Conservation (phyloP, 2,888 invertebrate genomes). For the Cheilosia soror region DNA sequence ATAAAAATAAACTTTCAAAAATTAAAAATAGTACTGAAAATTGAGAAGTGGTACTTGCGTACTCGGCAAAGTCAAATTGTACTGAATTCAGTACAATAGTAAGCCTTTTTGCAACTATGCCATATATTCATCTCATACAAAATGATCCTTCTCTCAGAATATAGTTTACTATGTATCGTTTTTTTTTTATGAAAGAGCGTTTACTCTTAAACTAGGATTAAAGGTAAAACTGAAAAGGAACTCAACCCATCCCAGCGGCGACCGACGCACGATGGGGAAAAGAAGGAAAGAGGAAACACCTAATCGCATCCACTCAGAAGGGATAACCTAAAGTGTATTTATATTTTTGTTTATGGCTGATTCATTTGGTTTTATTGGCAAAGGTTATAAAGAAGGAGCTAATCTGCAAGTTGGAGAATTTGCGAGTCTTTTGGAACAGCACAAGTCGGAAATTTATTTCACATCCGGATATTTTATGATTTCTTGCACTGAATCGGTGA, state of each 20-base stretch:
- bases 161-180: slow-evolving; percentile 43
- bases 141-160: slow-evolving; percentile 49
- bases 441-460: slow-evolving; percentile 53
- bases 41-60: too few species aligned
- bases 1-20: too few species aligned
- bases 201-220: slow-evolving; percentile 70
- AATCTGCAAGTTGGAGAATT: slow-evolving; percentile 67
- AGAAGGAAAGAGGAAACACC: slow-evolving; percentile 42
- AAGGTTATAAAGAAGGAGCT: slow-evolving; percentile 65
- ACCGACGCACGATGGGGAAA: background rate
- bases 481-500: slow-evolving; percentile 43
- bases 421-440: slow-evolving; percentile 44
- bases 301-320: slow-evolving; percentile 71
- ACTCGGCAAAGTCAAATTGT: too few species aligned
- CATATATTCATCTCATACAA: background rate
- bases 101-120: too few species aligned
- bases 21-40: too few species aligned
- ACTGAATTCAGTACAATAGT: too few species aligned
- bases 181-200: slow-evolving; percentile 24
- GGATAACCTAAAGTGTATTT: slow-evolving; percentile 72
- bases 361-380: slow-evolving; percentile 72
- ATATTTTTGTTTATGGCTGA: slow-evolving; percentile 74
- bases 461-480: slow-evolving; percentile 63
- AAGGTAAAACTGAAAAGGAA: slow-evolving; percentile 66
- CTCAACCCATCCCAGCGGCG: slow-evolving; percentile 29